A percentile compares a stretch with the other conserved stretches of the same genome.
phyloP scores from a whole-genome alignment of 2,113 vertebrate genomes.

The Peromyscus polionotus region DNA sequence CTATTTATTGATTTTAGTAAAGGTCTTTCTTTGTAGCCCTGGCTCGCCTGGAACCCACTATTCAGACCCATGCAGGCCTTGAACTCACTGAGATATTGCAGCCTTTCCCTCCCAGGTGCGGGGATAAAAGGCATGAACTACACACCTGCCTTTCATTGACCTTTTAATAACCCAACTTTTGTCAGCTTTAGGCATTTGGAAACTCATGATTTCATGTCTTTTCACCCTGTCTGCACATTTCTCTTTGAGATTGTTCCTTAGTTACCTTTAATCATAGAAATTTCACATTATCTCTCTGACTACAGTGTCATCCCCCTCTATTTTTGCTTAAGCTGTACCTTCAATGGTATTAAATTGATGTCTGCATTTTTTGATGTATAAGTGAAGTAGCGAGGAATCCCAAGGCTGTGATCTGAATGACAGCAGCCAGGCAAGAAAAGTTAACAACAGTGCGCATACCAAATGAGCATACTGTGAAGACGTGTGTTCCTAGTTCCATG shows the following conservation, averaged over 20 bases:
- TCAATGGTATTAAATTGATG: constrained; percentile 32
- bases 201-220: background rate
- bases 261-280: background rate
- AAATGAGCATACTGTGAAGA: constrained; percentile 72
- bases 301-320: background rate
- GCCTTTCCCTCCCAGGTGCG: background rate
- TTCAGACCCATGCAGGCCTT: background rate
- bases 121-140: background rate
- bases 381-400: background rate
- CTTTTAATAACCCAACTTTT: background rate
- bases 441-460: constrained; percentile 53
- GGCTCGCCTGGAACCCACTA: background rate
- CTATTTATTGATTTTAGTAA: background rate
- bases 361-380: background rate
- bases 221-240: background rate
- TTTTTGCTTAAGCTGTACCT: background rate
- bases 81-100: background rate
- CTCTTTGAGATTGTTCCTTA: background rate
- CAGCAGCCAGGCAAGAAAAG: constrained; percentile 50
- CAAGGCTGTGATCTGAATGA: constrained; percentile 41
- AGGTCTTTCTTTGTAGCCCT: too few relatives aligned
- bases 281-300: constrained; percentile 16
- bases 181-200: background rate
- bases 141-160: background rate
- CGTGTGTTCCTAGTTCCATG: constrained; percentile 59